Evolutionary conservation across 2,113 vertebrate species (phyloP), one percentile per base, ranked within the genome.

Genomic region (Coptodon rendalli): DNA sequence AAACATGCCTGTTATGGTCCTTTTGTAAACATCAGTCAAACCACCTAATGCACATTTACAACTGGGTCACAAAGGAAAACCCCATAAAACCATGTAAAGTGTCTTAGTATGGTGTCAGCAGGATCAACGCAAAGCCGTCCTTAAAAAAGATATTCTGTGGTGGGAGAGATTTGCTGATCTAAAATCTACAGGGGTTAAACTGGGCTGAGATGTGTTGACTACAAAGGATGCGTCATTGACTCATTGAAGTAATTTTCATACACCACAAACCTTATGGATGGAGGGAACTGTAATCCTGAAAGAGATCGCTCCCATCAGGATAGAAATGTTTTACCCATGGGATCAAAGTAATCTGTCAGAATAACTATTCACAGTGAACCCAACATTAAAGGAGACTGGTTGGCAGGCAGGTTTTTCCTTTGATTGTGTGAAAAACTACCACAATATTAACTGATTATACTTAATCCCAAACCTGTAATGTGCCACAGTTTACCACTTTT

Each of bases 401-500:
- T 22, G n/a, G 6, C 9, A 56, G 5, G 22, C 22, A 56, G n/a
- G n/a, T 22, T 11, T 54, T 56, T 7, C n/a, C 6, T 56, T 24
- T 24, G n/a, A n/a, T 3, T n/a, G 19, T 22, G 53, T 22, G n/a
- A 54, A 22, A 54, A 54, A 24, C 0, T 76, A 27, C 0, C 4
- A 48, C 40, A 76, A 11, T 50, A 50, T 76, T 19, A 59, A 29
- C 14, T 14, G 38, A 12, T 81, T 29, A 56, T 24, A 54, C 14
- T 19, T 14, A 31, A 59, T 81, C 38, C 6, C 48, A 59, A 27
- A 24, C 16, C 24, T 31, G 29, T 80, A 36, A 53, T 24, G 6
- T 80, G 78, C 40, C 9, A 48, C 40, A 80, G 12, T 22, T 24
- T 38, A 9, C 54, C 19, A 80, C 4, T 54, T 56, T n/a, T 56